Conservation (phyloP, 37 sponge, comb jelly and placozoan species). For the Dysidea cf. avara region DNA sequence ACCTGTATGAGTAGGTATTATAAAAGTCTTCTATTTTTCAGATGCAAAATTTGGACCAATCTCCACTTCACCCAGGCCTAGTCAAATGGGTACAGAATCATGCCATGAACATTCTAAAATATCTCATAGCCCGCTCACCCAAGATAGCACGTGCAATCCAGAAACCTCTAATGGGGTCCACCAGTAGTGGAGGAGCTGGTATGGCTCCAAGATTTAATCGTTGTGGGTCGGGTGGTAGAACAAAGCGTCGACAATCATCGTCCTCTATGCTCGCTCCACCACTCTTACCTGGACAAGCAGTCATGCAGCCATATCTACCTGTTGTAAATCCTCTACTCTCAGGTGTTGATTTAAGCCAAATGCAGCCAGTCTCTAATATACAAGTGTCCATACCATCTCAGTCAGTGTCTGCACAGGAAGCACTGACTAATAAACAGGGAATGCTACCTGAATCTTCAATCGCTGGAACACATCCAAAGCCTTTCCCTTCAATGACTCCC, state of each 20-base stretch:
- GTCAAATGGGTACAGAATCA: slow-evolving; percentile 71
- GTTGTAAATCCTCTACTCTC: background rate
- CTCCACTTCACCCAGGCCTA: slow-evolving; percentile 58
- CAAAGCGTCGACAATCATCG: no score
- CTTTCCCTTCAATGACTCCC: no score
- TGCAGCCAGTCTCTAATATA: background rate
- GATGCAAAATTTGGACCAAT: no score
- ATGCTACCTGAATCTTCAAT: background rate
- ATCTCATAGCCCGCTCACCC: slow-evolving; percentile 67
- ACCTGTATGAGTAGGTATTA: slow-evolving; percentile 6
- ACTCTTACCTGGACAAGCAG: background rate
- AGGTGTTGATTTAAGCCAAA: background rate
- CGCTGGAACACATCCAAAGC: background rate
- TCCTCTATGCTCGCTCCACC: background rate
- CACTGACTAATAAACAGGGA: background rate
- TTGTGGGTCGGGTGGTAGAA: no score
- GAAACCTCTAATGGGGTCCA: no score
- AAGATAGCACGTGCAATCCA: slow-evolving; percentile 39
- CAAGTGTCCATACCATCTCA: background rate
- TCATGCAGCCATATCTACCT: background rate
- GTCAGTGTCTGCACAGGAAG: background rate
- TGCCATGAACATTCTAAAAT: slow-evolving; percentile 63
- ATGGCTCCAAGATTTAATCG: no score
- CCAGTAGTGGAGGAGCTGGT: no score
- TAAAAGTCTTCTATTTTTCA: no score